phyloP scores from a whole-genome alignment of 1,140 invertebrate species.

The Formica selysi region DNA sequence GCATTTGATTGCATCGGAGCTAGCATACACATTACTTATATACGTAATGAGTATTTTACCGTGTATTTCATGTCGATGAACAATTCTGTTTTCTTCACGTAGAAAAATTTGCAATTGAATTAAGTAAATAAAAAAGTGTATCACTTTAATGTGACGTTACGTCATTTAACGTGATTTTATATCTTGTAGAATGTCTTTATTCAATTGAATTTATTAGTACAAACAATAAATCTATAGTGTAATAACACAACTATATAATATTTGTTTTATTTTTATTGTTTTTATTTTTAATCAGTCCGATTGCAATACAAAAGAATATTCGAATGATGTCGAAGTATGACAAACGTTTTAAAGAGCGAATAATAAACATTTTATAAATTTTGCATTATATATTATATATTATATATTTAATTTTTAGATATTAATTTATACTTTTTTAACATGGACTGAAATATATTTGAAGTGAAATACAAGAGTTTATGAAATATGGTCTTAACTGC shows the following conservation, averaged over 20 bases:
- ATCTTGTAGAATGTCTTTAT: background rate
- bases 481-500: background rate
- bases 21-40: too few species aligned
- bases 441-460: background rate
- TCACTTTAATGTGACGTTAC: background rate
- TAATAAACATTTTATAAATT: background rate
- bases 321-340: background rate
- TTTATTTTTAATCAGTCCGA: background rate
- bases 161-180: background rate
- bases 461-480: conserved; percentile 1
- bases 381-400: background rate
- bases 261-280: background rate
- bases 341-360: background rate
- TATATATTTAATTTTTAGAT: conserved; percentile 16
- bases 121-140: background rate
- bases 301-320: background rate
- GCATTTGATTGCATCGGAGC: too few species aligned
- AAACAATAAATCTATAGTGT: background rate
- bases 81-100: too few species aligned
- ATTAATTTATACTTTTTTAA: background rate
- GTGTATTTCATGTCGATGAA: too few species aligned
- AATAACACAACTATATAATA: background rate
- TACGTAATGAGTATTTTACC: too few species aligned
- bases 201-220: background rate
- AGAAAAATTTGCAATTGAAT: background rate